A percentile compares a stretch with the other conserved stretches of the same genome.
phyloP scores from a whole-genome alignment of 64 coral and sea anemone species.

The Cladopsammia gracilis region DNA sequence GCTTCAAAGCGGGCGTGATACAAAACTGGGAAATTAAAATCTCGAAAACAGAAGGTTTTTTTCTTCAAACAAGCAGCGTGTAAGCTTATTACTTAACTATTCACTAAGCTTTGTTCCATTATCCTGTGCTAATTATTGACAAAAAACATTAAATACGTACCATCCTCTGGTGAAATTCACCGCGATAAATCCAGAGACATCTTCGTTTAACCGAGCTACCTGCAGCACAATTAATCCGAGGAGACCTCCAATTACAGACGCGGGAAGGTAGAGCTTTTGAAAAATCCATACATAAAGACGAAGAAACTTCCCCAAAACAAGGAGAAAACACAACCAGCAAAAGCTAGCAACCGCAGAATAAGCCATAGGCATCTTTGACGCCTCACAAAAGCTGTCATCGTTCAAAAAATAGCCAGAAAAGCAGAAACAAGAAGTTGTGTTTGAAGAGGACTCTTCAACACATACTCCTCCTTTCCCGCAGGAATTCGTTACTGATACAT shows the following conservation, averaged over 20 bases:
- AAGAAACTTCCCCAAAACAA: conserved; percentile 76
- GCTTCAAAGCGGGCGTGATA: too few relatives aligned
- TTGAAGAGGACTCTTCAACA: neutral
- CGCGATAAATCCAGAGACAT: conserved; percentile 52
- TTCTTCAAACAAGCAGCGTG: too few relatives aligned
- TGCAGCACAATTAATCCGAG: conserved; percentile 64
- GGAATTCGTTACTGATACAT: conserved; percentile 37
- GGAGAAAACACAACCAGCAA: conserved; percentile 87
- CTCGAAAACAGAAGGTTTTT: too few relatives aligned
- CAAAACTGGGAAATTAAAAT: too few relatives aligned
- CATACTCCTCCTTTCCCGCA: conserved; percentile 78
- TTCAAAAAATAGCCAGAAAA: conserved; percentile 39
- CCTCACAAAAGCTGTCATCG: conserved; percentile 46
- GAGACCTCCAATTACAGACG: conserved; percentile 78
- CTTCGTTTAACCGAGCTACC: conserved; percentile 40
- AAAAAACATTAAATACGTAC: conserved; percentile 25
- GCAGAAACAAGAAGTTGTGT: conserved; percentile 60
- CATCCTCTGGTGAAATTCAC: conserved; percentile 84
- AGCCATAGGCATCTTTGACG: conserved; percentile 37
- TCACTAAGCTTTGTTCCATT: too few relatives aligned
- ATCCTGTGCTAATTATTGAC: neutral
- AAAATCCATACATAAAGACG: conserved; percentile 78
- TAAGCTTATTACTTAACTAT: too few relatives aligned
- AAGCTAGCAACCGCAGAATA: conserved; percentile 83
- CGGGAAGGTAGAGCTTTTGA: conserved; percentile 85